Evolutionary conservation across 2,888 invertebrate genomes (phyloP).

Genomic region (Sceliomorpha sp.): DNA sequence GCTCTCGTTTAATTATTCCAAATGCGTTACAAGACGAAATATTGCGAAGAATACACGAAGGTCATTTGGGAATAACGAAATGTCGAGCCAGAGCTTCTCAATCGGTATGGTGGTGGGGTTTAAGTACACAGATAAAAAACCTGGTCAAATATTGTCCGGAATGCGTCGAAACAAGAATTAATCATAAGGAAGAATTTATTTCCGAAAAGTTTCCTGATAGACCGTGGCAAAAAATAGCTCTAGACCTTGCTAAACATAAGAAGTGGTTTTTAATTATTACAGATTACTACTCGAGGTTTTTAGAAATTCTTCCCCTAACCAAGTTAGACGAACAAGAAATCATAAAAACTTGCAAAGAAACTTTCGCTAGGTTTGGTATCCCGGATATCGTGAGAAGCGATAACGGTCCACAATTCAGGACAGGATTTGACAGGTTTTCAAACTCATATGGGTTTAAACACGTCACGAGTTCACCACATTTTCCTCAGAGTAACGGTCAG

Average conservation of each 20-base stretch:
- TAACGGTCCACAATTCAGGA: slow-evolving; percentile 46
- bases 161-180: slow-evolving; percentile 35
- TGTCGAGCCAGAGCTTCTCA: slow-evolving; percentile 53
- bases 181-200: slow-evolving; percentile 40
- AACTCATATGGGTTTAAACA: slow-evolving; percentile 40
- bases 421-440: slow-evolving; percentile 29
- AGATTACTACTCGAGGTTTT: slow-evolving; percentile 56
- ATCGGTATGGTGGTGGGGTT: slow-evolving; percentile 58
- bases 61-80: slow-evolving; percentile 61
- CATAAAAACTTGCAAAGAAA: slow-evolving; percentile 19
- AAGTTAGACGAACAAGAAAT: too few relatives aligned
- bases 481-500: slow-evolving; percentile 52
- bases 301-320: slow-evolving; percentile 46
- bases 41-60: slow-evolving; percentile 54
- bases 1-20: slow-evolving; percentile 58
- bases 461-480: slow-evolving; percentile 56
- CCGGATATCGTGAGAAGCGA: slow-evolving; percentile 18
- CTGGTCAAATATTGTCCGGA: slow-evolving; percentile 36
- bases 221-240: slow-evolving; percentile 56
- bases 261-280: slow-evolving; percentile 48
- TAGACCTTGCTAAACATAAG: slow-evolving; percentile 46
- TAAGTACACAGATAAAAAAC: slow-evolving; percentile 40
- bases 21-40: slow-evolving; percentile 43
- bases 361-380: slow-evolving; percentile 22
- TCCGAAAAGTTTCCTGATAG: slow-evolving; percentile 42